Percentiles rank a stretch among this genome's conserved stretches.
phyloP scores from a whole-genome alignment of 2,888 invertebrate genomes.

The Synanthedon formicaeformis region DNA sequence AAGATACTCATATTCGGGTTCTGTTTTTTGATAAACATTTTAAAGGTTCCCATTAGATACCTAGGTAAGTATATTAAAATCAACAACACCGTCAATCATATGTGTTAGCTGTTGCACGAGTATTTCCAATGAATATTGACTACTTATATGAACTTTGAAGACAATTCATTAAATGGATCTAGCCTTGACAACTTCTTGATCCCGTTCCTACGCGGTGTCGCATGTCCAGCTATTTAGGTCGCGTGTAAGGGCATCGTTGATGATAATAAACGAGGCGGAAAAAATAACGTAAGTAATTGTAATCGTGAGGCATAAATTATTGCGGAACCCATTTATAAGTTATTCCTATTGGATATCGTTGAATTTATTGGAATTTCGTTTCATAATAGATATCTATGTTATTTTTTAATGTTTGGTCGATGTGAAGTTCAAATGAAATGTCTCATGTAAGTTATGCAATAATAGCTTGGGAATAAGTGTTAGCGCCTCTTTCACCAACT shows the following conservation, averaged over 20 bases:
- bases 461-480: neutral
- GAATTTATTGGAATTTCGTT: too few species aligned
- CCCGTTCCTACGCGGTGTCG: slow-evolving; percentile 54
- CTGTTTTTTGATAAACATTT: neutral
- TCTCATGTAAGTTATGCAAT: neutral
- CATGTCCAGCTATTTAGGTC: slow-evolving; percentile 51
- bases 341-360: slow-evolving; percentile 6
- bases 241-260: slow-evolving; percentile 15
- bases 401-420: too few species aligned
- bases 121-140: neutral
- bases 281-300: neutral
- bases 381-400: too few species aligned
- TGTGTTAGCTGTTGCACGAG: too few species aligned
- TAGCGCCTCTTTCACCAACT: too few species aligned
- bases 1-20: neutral
- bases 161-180: slow-evolving; percentile 41
- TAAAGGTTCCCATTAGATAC: too few species aligned
- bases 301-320: neutral
- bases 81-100: too few species aligned
- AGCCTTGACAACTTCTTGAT: slow-evolving; percentile 64
- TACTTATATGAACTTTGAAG: neutral
- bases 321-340: slow-evolving; percentile 18
- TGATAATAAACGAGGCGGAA: slow-evolving; percentile 21
- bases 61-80: too few species aligned
- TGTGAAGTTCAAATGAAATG: neutral